A percentile compares a stretch with the other conserved stretches of the same genome.
Evolutionary conservation across 2,113 vertebrate genomes (phyloP).

Genomic region (Rynchops niger): DNA sequence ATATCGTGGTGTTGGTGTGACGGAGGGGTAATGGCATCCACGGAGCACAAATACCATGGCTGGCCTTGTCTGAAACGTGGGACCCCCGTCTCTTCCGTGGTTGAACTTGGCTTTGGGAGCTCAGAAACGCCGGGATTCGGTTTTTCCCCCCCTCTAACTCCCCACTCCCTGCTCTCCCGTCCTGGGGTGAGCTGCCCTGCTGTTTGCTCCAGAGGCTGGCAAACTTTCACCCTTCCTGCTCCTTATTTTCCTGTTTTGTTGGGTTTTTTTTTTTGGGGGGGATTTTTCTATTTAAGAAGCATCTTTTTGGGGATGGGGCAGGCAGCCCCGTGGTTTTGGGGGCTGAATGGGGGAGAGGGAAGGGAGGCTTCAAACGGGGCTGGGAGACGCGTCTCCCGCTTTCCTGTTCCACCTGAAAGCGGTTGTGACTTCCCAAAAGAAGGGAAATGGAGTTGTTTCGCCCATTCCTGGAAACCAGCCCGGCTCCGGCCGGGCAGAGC

Average conservation of each 20-base stretch:
- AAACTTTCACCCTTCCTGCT: not conserved
- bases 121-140: accelerated
- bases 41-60: not conserved
- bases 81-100: accelerated
- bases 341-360: not conserved
- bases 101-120: not conserved
- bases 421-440: not conserved
- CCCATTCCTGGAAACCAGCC: not conserved
- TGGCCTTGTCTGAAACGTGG: too few species aligned
- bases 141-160: too few species aligned
- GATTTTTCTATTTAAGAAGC: not conserved
- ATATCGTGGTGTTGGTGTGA: not conserved
- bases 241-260: not conserved
- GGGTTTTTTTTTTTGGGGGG: not conserved
- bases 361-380: not conserved
- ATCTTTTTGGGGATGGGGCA: not conserved
- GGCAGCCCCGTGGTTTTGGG: accelerated
- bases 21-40: accelerated
- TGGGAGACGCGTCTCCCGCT: not conserved
- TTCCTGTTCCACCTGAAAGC: not conserved
- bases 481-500: not conserved
- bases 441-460: not conserved
- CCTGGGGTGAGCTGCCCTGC: not conserved
- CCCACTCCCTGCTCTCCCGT: not conserved
- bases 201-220: not conserved